A percentile compares a stretch with the other conserved stretches of the same genome.
Evolutionary conservation across 2,797 vertebrate species (phyloP).

Genomic region (Serranus cabrilla): DNA sequence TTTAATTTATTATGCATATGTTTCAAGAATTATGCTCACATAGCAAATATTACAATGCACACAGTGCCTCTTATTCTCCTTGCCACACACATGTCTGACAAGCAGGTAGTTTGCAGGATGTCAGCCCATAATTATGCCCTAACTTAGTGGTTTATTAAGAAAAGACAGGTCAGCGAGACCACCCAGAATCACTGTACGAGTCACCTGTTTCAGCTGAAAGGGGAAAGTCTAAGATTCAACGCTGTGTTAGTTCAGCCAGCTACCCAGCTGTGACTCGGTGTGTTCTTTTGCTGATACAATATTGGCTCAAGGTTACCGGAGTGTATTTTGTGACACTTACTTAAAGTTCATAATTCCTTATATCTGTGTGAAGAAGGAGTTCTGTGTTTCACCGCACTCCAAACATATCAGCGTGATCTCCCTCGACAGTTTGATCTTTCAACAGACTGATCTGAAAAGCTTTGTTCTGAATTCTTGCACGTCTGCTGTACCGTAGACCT

Average conservation of each 20-base stretch:
- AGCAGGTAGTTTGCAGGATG: constrained; percentile 38
- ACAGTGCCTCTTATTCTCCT: neutral
- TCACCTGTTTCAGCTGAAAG: constrained; percentile 67
- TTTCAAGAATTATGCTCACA: neutral
- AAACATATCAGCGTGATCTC: constrained; percentile 46
- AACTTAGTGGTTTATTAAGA: constrained; percentile 54
- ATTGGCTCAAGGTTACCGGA: constrained; percentile 40
- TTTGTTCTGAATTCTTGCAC: constrained; percentile 63
- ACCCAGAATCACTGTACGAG: constrained; percentile 54
- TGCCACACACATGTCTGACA: constrained; percentile 8
- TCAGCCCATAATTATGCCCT: constrained; percentile 47
- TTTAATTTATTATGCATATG: neutral
- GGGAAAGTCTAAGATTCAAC: constrained; percentile 41
- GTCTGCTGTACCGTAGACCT: constrained; percentile 43
- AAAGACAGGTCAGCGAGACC: constrained; percentile 59
- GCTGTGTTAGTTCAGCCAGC: constrained; percentile 25
- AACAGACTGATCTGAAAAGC: constrained; percentile 31
- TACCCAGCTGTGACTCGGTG: constrained; percentile 59
- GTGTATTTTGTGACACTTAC: constrained; percentile 33
- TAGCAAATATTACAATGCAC: neutral
- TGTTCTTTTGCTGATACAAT: constrained; percentile 54
- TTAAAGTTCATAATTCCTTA: constrained; percentile 21
- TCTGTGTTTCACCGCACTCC: constrained; percentile 44
- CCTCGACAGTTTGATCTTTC: constrained; percentile 54
- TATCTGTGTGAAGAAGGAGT: constrained; percentile 28